Evolutionary conservation across 2,888 invertebrate genomes (phyloP), one percentile per base, ranked within the genome.

Genomic region (Nebria brevicollis): DNA sequence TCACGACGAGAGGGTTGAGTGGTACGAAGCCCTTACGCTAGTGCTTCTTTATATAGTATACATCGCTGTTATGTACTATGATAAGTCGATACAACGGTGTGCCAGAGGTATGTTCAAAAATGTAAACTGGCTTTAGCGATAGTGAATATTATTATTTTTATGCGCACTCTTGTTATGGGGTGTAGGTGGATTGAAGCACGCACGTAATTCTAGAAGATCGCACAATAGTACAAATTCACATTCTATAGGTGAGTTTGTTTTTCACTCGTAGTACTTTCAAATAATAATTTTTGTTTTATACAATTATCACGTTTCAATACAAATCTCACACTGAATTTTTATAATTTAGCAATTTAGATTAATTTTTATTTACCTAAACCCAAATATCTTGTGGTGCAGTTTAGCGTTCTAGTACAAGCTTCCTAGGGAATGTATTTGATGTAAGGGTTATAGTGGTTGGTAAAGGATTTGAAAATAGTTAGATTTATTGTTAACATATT

Each of bases 61-160:
- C 86, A 94, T 95, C 83, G 87, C 93, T 82, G 93, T 94, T 92
- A 91, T 91, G 90, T 90, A 89, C 86, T 89, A 89, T 82, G 96
- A 96, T 87, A 96, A 96, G 88, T 92, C 95, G 41, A 95, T 96
- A 87, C 96, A 96, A 87, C 94, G 92, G 86, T 95, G 94, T 88
- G 94, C 95, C 75, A 93, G 94, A 91, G 93, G 94, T 92, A 89
- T 86, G 83, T 83, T 54, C 54, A 13, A 54, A 54, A 54, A 54
- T 54, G 54, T 54, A 54, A 8, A 54, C 54, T 54, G 54, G 8
- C 11, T 54, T 54, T 54, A 54, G 54, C 54, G 13, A 13, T 54
- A 66, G 66, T 66, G 66, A 66, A 66, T 15, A 66, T 66, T 13
- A 15, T 66, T 13, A n/a, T n/a, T 66, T n/a, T 20, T 66, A 66